These are phyloP conservation scores for crab-eating macaque (Macaca fascicularis) DNA, from an alignment of 2,113 vertebrate species.

Conservation along the genomic window DNA sequence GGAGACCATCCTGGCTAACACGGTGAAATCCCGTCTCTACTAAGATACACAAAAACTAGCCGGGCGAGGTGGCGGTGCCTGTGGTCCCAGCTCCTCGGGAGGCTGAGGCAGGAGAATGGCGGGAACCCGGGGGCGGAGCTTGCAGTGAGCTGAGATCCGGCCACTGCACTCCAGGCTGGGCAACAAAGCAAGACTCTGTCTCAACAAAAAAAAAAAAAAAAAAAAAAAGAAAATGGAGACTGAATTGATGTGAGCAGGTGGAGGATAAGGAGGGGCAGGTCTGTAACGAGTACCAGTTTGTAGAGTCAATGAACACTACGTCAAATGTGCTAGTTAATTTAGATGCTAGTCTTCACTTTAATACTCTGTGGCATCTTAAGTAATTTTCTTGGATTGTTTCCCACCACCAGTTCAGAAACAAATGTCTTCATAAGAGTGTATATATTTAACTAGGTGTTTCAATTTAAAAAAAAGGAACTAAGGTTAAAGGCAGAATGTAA, in stretches of 20 bases:
- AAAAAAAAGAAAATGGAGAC: not conserved
- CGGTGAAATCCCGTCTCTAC: too few relatives aligned
- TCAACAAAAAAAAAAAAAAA: too few relatives aligned
- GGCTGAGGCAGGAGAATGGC: too few relatives aligned
- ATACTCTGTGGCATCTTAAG: not conserved
- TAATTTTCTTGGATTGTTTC: not conserved
- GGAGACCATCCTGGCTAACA: too few relatives aligned
- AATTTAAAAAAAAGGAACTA: not conserved
- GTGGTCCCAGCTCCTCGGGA: too few relatives aligned
- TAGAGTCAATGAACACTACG: not conserved
- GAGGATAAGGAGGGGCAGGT: not conserved
- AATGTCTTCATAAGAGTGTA: not conserved
- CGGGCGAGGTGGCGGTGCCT: too few relatives aligned
- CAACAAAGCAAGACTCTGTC: too few relatives aligned
- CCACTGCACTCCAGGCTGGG: too few relatives aligned
- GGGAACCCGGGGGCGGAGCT: too few relatives aligned
- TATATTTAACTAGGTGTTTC: not conserved
- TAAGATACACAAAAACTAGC: too few relatives aligned
- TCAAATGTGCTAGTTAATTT: not conserved
- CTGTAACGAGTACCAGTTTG: not conserved
- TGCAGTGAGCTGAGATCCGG: too few relatives aligned
- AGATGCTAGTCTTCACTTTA: not conserved
- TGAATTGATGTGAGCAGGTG: not conserved
- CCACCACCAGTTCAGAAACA: not conserved
- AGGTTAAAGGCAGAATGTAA: not conserved